Conservation (phyloP, 2,797 vertebrate species). For the Helarctos malayanus region DNA sequence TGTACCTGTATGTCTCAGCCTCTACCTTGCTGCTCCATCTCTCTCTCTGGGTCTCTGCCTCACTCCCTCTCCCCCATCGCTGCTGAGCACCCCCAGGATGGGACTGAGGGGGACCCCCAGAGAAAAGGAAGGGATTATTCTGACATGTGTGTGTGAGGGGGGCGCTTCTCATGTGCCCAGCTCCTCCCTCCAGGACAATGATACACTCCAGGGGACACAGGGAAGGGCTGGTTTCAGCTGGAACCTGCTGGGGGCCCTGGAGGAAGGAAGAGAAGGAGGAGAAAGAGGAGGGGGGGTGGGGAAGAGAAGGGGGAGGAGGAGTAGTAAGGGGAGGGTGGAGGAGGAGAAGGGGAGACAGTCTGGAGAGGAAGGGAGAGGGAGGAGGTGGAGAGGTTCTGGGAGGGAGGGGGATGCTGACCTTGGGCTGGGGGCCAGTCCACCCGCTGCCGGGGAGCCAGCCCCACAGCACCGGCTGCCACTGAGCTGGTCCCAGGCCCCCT, state of each 20-base stretch:
- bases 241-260: neutral
- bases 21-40: neutral
- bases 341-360: too few species aligned
- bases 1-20: neutral
- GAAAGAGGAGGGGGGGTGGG: neutral
- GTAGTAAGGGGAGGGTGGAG: too few species aligned
- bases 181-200: neutral
- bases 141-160: too few species aligned
- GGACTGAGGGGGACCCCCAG: neutral
- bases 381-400: neutral
- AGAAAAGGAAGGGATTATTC: neutral
- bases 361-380: too few species aligned
- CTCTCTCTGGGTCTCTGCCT: neutral
- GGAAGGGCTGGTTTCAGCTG: neutral
- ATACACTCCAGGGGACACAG: too few species aligned
- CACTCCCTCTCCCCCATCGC: neutral
- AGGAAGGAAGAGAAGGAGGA: neutral
- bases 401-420: neutral
- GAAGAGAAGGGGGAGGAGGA: accelerated
- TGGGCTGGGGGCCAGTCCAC: neutral
- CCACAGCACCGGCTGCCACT: neutral
- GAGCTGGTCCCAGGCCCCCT: neutral
- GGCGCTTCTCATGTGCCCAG: neutral
- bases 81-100: neutral
- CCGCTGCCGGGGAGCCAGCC: neutral